Base-by-base conservation (phyloP, 2,797 vertebrate species). In the Pempheris klunzingeri region DNA sequence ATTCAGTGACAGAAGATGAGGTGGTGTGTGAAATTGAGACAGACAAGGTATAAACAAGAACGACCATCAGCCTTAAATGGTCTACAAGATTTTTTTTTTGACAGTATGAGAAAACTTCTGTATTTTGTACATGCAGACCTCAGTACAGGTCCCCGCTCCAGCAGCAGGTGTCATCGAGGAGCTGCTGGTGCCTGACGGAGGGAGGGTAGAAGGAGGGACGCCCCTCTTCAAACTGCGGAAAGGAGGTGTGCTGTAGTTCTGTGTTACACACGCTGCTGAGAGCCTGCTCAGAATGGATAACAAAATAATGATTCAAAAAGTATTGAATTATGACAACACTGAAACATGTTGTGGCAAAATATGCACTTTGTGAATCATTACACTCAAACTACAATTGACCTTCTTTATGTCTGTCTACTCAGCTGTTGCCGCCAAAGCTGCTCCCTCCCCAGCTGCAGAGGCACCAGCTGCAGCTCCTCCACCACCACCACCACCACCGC, bases 1-100 rank as follows among this genome's bases (percentile, higher is more conserved):
- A 99, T 88, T 88, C 95, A 0, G 97, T 99, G 74, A 71, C 92
- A 4, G 97, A 99, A 93, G 97, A 99, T 94, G 98, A 99, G 92
- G 97, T 98, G 73, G 96, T 99, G 83, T 98, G 97, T 94, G 98
- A 99, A 94, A 98, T 99, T 86, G 98, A 99, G 94, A 99, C 97
- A 34, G 97, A 99, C 92, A 99, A 99, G 97, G 97, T 96, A 83
- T 10, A 53, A 77, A 38, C 13, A 61, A 55, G 8, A 36, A 75
- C 15, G 0, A 52, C 15, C 20, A 30, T 66, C 20, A 10, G 10
- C 17, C 20, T 14, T 0, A 28, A 38, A 55, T 30, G 0, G 39
- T 30, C 2, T 24, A 4, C 15, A 9, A 18, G 1, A 26, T 30
- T 20, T 39, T 30, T 22, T 18, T 39, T 44, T n/a, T 26, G 2